A percentile compares a stretch with the other conserved stretches of the same genome.
phyloP scores from a whole-genome alignment of 2,113 vertebrate genomes.

The Odocoileus hemionus region DNA sequence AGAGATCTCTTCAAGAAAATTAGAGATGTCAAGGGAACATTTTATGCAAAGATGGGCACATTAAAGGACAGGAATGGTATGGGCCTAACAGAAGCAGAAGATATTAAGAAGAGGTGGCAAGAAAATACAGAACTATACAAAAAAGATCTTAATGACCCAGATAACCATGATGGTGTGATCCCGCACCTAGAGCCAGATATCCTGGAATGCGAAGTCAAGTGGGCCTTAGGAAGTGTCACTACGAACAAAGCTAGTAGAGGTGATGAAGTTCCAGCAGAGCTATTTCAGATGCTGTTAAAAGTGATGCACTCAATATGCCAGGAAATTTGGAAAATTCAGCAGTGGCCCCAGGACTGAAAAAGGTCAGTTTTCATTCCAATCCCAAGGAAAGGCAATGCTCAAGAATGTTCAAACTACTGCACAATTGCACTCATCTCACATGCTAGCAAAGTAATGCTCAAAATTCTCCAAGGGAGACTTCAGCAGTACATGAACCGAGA shows the following conservation, averaged over 20 bases:
- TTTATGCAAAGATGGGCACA: not conserved
- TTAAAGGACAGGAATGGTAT: not conserved
- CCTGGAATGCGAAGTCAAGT: not conserved
- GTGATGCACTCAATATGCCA: not conserved
- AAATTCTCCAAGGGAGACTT: not conserved
- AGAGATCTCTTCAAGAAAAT: not conserved
- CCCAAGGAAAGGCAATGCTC: not conserved
- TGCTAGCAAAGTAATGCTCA: not conserved
- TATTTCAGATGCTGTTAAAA: not conserved
- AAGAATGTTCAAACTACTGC: not conserved
- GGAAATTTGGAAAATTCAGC: not conserved
- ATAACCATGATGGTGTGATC: not conserved
- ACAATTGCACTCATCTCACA: not conserved
- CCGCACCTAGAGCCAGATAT: not conserved
- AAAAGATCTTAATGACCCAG: not conserved
- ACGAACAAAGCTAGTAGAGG: not conserved
- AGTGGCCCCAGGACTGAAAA: not conserved
- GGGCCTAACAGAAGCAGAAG: not conserved
- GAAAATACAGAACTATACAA: not conserved
- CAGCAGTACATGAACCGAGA: rapidly evolving
- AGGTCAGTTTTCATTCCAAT: not conserved
- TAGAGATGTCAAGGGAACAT: not conserved
- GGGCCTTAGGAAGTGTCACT: not conserved
- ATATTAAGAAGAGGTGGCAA: not conserved
- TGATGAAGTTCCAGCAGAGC: not conserved